Evolutionary conservation across 2,888 invertebrate species (phyloP).

Genomic region (Cabera pusaria): DNA sequence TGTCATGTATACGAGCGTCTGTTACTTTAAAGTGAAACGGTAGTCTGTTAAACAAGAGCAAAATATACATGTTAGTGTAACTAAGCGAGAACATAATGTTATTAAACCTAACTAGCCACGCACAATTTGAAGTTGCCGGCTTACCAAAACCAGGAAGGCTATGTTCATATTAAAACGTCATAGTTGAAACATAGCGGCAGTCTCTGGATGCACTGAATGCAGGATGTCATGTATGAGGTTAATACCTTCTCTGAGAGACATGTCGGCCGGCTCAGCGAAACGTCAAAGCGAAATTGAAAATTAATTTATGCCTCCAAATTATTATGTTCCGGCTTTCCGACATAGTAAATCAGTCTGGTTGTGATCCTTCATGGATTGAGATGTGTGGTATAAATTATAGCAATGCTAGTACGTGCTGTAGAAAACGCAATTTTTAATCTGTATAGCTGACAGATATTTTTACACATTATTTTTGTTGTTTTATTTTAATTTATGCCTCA

Average conservation of each 20-base stretch:
- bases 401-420: no score
- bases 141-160: constrained; percentile 23
- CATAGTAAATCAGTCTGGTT: constrained; percentile 57
- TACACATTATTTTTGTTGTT: no score
- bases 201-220: constrained; percentile 51
- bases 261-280: constrained; percentile 76
- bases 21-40: no score
- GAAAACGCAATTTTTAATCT: no score
- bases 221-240: constrained; percentile 66
- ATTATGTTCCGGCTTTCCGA: constrained; percentile 53
- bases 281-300: constrained; percentile 83
- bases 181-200: constrained; percentile 36
- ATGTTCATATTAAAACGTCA: constrained; percentile 36
- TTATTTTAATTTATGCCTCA: no score
- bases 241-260: constrained; percentile 74
- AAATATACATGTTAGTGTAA: no score
- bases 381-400: not conserved
- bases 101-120: no score
- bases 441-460: no score
- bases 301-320: constrained; percentile 80
- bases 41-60: no score
- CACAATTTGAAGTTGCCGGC: constrained; percentile 6
- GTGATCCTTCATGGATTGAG: constrained; percentile 31
- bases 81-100: no score
- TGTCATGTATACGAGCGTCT: no score